These are phyloP conservation scores for Helobdella robusta DNA, from an alignment of 2,888 invertebrate species.

Conservation along the genomic window DNA sequence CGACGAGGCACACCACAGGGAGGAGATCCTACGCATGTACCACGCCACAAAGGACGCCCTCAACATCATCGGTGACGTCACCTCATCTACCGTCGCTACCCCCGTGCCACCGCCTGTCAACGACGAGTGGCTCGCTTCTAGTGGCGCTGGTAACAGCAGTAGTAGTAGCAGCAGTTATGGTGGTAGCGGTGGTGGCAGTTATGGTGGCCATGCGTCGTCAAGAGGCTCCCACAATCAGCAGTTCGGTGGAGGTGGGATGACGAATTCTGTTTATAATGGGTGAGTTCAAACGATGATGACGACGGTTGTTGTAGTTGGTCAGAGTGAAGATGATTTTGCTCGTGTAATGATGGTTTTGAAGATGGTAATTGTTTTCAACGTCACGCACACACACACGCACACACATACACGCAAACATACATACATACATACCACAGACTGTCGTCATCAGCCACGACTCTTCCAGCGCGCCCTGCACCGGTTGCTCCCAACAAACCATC, in stretches of 20 bases:
- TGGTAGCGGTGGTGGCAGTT: not conserved
- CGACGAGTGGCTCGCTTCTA: conserved; percentile 67
- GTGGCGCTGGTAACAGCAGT: not conserved
- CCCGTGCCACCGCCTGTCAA: conserved; percentile 94
- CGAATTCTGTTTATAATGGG: no score
- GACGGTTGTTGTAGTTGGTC: no score
- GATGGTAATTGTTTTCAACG: no score
- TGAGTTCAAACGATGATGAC: no score
- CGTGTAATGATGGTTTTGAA: no score
- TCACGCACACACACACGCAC: no score
- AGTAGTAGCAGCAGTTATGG: not conserved
- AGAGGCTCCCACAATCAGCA: not conserved
- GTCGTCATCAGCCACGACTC: not conserved
- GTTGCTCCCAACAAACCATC: conserved; percentile 17
- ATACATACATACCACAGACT: no score
- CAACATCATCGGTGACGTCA: conserved; percentile 91
- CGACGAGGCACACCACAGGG: conserved; percentile 88
- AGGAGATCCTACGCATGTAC: conserved; percentile 97
- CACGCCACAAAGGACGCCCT: conserved; percentile 97
- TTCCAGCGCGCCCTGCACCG: conserved; percentile 19
- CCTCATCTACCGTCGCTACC: conserved; percentile 87
- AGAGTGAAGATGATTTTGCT: no score
- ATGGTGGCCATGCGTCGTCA: not conserved
- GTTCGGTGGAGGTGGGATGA: no score
- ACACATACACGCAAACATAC: no score